phyloP scores from a whole-genome alignment of 2,888 invertebrate species.

The Xestia rhomboidea region DNA sequence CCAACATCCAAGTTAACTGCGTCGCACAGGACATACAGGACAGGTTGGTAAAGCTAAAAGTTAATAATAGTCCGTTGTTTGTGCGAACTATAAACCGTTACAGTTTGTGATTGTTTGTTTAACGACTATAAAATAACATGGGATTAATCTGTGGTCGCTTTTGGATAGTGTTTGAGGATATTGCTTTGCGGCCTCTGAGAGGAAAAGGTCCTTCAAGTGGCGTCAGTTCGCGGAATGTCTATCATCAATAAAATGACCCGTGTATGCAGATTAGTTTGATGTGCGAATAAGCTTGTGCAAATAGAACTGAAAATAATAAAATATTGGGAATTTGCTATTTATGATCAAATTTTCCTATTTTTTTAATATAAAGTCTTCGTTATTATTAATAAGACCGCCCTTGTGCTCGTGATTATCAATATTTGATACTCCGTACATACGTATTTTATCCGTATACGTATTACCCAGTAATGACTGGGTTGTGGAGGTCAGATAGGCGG shows the following conservation, averaged over 20 bases:
- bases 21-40: slow-evolving; percentile 14
- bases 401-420: not conserved
- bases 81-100: slow-evolving; percentile 59
- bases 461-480: not conserved
- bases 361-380: not conserved
- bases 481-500: not conserved
- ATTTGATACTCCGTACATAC: not conserved
- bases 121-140: slow-evolving; percentile 49
- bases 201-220: not conserved
- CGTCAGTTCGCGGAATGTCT: too few relatives aligned
- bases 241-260: not conserved
- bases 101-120: slow-evolving; percentile 59
- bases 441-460: too few relatives aligned
- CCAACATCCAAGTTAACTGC: slow-evolving; percentile 22
- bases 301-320: not conserved
- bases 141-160: slow-evolving; percentile 4
- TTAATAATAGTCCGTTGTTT: slow-evolving; percentile 66
- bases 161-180: slow-evolving; percentile 18
- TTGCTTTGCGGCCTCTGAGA: slow-evolving; percentile 29
- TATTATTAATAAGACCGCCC: not conserved
- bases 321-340: not conserved
- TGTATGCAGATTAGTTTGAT: not conserved
- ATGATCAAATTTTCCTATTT: not conserved
- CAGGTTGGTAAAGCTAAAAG: slow-evolving; percentile 53
- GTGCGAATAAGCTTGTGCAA: not conserved